phyloP scores from a whole-genome alignment of 2,113 vertebrate genomes.

The Solenodon paradoxus region DNA sequence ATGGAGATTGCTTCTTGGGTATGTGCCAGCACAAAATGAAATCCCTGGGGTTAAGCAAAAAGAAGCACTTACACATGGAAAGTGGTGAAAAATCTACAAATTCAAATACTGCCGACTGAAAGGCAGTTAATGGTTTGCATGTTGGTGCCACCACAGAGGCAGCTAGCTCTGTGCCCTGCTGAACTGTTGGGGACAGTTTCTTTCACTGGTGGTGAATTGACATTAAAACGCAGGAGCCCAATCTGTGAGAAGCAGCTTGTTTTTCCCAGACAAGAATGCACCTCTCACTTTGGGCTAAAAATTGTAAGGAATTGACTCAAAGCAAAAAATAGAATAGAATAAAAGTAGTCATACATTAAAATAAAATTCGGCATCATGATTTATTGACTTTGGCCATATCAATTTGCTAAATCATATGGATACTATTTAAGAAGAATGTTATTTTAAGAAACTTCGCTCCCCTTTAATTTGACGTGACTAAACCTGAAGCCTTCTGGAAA shows the following conservation, averaged over 20 bases:
- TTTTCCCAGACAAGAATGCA: conserved; percentile 59
- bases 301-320: conserved; percentile 75
- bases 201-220: not conserved
- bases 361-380: conserved; percentile 80
- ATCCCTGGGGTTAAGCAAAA: conserved; percentile 74
- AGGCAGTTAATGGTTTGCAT: conserved; percentile 34
- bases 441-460: conserved; percentile 80
- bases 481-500: conserved; percentile 80
- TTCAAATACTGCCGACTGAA: conserved; percentile 44
- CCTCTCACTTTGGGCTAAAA: conserved; percentile 63
- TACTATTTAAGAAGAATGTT: conserved; percentile 83
- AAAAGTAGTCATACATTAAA: conserved; percentile 79
- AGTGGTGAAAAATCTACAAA: conserved; percentile 50
- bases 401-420: conserved; percentile 85
- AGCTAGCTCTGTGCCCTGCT: not conserved
- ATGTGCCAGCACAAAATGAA: conserved; percentile 79
- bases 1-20: conserved; percentile 72
- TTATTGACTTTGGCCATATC: conserved; percentile 85
- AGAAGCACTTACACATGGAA: conserved; percentile 66
- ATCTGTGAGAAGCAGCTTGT: conserved; percentile 63
- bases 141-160: not conserved
- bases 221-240: conserved; percentile 54
- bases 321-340: conserved; percentile 81
- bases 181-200: conserved; percentile 2
- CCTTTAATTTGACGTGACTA: conserved; percentile 79